Evolutionary conservation across 2,113 vertebrate species (phyloP).

Genomic region (Chloropsis hardwickii): DNA sequence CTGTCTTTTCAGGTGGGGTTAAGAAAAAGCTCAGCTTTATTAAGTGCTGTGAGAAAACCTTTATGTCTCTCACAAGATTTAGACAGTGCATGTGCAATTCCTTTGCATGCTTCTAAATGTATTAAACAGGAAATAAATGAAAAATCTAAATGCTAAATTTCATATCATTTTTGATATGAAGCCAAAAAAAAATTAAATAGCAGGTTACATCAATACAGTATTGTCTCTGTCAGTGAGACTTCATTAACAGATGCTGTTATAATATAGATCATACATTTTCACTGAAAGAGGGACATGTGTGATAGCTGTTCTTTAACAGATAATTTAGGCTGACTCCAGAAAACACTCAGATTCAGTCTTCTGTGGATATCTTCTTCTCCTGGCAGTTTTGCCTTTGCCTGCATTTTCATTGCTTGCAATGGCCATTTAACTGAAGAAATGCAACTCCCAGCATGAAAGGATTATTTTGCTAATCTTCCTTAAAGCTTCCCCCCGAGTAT

Average conservation of each 20-base stretch:
- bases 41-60: background rate
- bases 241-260: background rate
- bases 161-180: background rate
- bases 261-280: background rate
- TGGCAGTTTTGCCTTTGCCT: background rate
- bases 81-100: background rate
- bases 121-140: background rate
- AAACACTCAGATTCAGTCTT: background rate
- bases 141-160: background rate
- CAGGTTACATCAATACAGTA: background rate
- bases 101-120: background rate
- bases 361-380: background rate
- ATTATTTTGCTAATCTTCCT: constrained; percentile 65
- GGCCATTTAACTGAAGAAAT: constrained; percentile 36
- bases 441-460: constrained; percentile 40
- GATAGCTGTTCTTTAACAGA: background rate
- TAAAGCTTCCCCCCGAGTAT: constrained; percentile 26
- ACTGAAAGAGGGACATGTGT: background rate
- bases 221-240: background rate
- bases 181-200: background rate
- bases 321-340: constrained; percentile 5
- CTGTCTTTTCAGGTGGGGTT: background rate
- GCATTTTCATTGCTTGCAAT: background rate
- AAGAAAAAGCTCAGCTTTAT: constrained; percentile 7
- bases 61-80: background rate